Percentiles rank a stretch among this genome's conserved stretches.
Conservation (phyloP, 2,888 invertebrate genomes). For the Oligia strigilis region DNA sequence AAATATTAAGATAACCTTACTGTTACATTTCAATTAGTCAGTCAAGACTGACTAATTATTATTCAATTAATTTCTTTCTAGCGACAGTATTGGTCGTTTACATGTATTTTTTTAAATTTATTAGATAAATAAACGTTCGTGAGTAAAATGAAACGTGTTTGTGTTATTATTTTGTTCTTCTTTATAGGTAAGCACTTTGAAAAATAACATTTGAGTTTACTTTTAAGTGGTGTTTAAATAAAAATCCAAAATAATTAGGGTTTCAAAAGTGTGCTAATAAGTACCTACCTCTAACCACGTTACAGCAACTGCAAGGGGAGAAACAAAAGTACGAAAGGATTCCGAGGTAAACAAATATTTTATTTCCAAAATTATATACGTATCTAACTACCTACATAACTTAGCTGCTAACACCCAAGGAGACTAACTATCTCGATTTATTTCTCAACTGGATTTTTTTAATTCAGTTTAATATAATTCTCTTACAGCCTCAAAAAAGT, state of each 20-base stretch:
- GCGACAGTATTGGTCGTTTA: slow-evolving; percentile 6
- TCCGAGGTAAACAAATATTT: slow-evolving; percentile 10
- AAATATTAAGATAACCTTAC: slow-evolving; percentile 22
- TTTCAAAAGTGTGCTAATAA: not conserved
- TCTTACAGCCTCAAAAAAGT: slow-evolving; percentile 8
- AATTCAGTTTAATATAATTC: not conserved
- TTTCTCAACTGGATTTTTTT: not conserved
- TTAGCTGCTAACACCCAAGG: not conserved
- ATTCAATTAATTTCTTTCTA: slow-evolving; percentile 20
- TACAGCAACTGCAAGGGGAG: slow-evolving; percentile 20
- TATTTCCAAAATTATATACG: not conserved
- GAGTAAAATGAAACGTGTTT: slow-evolving; percentile 37
- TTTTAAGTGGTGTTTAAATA: not conserved
- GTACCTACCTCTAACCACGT: not conserved
- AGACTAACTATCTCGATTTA: not conserved
- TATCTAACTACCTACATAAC: not conserved
- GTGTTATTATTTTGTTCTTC: slow-evolving; percentile 23
- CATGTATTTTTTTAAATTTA: not conserved
- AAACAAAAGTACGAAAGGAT: not conserved
- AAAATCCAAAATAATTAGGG: not conserved
- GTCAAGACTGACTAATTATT: not conserved
- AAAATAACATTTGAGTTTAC: not conserved
- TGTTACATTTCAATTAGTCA: not conserved
- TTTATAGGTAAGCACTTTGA: slow-evolving; percentile 22
- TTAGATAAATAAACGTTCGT: not conserved